A percentile compares a stretch with the other conserved stretches of the same genome.
These are phyloP conservation scores for Equus przewalskii DNA, from an alignment of 2,113 vertebrate genomes.

Conservation along the genomic window DNA sequence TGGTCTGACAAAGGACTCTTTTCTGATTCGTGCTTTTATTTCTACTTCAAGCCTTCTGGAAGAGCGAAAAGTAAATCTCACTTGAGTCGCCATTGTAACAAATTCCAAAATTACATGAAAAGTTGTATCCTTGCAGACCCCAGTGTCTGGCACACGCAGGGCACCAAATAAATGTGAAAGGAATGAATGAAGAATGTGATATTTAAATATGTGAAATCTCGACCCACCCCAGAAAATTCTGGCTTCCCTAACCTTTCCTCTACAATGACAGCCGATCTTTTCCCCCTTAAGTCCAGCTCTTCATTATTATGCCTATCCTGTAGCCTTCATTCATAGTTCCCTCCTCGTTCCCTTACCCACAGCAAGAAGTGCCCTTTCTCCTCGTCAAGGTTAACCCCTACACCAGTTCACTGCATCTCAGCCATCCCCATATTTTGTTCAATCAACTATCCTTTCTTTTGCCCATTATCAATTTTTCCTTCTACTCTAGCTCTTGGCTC, in stretches of 20 bases:
- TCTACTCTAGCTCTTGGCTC: not conserved
- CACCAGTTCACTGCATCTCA: not conserved
- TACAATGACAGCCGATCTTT: not conserved
- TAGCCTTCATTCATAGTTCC: not conserved
- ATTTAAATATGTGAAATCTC: constrained; percentile 37
- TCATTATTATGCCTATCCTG: not conserved
- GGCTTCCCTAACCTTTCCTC: not conserved
- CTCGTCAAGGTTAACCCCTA: constrained; percentile 27
- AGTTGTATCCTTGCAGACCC: not conserved
- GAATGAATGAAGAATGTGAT: not conserved
- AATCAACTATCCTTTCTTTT: not conserved
- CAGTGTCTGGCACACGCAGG: not conserved
- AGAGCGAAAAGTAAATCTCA: constrained; percentile 50
- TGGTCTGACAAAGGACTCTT: constrained; percentile 51
- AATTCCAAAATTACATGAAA: not conserved
- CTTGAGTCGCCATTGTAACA: constrained; percentile 1
- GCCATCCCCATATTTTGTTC: constrained; percentile 10
- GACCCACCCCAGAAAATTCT: not conserved
- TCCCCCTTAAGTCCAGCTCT: not conserved
- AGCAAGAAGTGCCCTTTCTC: constrained; percentile 46
- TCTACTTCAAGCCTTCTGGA: constrained; percentile 30
- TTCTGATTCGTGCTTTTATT: constrained; percentile 33
- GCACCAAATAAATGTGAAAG: constrained; percentile 9
- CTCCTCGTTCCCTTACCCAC: not conserved
- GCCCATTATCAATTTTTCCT: not conserved